Evolutionary conservation across 2,888 invertebrate genomes (phyloP).

Genomic region (Rambutsinella grinnellia): DNA sequence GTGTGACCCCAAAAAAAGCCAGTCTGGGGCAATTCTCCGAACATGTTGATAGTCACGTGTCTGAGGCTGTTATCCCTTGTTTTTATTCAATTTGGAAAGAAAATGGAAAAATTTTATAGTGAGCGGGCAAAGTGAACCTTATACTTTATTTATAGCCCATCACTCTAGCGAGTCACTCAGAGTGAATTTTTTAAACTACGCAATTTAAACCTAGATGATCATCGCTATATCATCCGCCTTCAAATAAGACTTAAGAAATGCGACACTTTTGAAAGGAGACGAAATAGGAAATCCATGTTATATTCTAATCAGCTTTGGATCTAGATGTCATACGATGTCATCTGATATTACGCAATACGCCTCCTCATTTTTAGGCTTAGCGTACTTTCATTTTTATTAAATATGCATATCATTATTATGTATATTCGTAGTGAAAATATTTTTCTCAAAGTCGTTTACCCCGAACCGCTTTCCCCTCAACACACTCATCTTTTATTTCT

Average conservation of each 20-base stretch:
- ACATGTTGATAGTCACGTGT: too few species aligned
- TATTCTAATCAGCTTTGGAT: background rate
- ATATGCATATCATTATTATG: background rate
- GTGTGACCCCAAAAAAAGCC: too few species aligned
- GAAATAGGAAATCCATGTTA: background rate
- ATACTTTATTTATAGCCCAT: background rate
- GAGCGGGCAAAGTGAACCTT: background rate
- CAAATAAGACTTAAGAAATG: background rate
- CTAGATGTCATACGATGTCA: too few species aligned
- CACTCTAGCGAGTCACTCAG: background rate
- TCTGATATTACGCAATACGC: too few species aligned
- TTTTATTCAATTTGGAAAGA: constrained; percentile 32
- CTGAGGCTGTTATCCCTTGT: constrained; percentile 17
- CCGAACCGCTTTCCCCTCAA: background rate
- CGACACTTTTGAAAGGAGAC: background rate
- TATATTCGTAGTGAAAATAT: background rate
- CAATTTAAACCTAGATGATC: background rate
- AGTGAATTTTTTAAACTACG: background rate
- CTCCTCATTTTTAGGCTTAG: too few species aligned
- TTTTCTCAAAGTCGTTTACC: too few species aligned
- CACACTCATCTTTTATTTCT: background rate
- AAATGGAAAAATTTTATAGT: constrained; percentile 16
- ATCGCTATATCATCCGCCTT: background rate
- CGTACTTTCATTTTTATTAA: background rate
- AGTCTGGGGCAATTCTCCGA: too few species aligned